Evolutionary conservation across 2,888 invertebrate species (phyloP).

Genomic region (Pachydiplax longipennis): DNA sequence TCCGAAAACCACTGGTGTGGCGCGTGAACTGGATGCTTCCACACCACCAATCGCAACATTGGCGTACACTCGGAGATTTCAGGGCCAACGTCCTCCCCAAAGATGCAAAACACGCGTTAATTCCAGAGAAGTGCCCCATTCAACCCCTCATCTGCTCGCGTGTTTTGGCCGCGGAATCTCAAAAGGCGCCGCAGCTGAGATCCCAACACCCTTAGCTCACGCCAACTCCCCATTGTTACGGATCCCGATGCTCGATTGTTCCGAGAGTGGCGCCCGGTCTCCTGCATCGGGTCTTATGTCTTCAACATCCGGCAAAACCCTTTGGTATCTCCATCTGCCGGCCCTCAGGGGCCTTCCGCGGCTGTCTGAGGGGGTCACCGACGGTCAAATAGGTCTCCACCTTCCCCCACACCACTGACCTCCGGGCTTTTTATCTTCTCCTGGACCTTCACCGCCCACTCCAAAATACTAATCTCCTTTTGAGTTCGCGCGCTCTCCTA

Average conservation of each 20-base stretch:
- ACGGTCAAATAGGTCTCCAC: constrained; percentile 21
- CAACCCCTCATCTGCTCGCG: neutral
- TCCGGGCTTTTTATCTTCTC: neutral
- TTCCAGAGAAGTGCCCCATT: neutral
- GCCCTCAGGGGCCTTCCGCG: neutral
- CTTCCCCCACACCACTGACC: neutral
- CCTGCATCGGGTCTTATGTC: neutral
- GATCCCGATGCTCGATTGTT: constrained; percentile 35
- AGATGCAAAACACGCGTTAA: neutral
- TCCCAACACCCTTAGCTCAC: neutral
- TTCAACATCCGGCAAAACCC: constrained; percentile 37
- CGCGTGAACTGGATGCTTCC: no score
- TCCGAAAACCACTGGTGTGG: no score
- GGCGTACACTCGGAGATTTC: neutral
- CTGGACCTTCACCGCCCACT: neutral
- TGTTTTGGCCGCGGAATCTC: neutral
- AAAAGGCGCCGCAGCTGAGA: constrained; percentile 15
- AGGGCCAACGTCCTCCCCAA: neutral
- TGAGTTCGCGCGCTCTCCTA: neutral
- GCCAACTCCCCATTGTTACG: neutral
- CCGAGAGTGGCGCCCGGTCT: neutral
- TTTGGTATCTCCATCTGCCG: constrained; percentile 41
- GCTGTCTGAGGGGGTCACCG: constrained; percentile 16
- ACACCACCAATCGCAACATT: no score
- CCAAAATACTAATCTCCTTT: neutral